Conservation (phyloP, 2,888 invertebrate genomes). For the Pseudeuparius sepicola region DNA sequence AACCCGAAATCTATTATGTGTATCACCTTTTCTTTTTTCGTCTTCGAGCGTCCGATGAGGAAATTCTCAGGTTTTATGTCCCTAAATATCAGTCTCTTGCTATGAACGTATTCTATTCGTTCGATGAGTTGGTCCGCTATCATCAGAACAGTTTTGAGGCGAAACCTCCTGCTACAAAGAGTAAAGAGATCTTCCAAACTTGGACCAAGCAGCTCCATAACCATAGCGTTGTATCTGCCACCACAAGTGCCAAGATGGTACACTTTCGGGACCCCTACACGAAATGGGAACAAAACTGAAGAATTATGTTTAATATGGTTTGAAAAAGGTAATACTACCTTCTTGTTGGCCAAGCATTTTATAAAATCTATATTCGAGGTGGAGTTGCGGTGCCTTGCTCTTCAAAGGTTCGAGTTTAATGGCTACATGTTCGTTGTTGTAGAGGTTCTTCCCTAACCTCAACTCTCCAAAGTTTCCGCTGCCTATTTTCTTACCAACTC, state of each 20-base stretch:
- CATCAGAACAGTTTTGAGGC: conserved; percentile 62
- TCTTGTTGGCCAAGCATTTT: conserved; percentile 96
- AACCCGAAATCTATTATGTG: conserved; percentile 99
- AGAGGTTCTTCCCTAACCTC: conserved; percentile 98
- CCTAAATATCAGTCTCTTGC: conserved; percentile 96
- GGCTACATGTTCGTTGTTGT: conserved; percentile 99
- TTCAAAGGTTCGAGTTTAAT: conserved; percentile 99
- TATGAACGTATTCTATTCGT: conserved; percentile 99
- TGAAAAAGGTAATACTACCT: conserved; percentile 47
- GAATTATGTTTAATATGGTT: too few relatives aligned
- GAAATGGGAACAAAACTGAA: too few relatives aligned
- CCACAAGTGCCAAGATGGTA: conserved; percentile 67
- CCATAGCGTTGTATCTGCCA: conserved; percentile 60
- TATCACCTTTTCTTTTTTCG: conserved; percentile 96
- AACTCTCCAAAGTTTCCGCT: conserved; percentile 99
- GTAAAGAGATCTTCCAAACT: conserved; percentile 66
- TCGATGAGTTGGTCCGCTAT: conserved; percentile 66
- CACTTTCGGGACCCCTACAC: conserved; percentile 60
- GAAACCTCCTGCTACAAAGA: conserved; percentile 59
- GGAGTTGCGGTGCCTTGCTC: conserved; percentile 98
- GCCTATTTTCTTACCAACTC: conserved; percentile 99
- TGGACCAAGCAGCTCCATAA: conserved; percentile 63
- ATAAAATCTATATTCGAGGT: conserved; percentile 99
- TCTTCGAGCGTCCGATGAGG: conserved; percentile 94
- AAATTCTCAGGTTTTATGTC: conserved; percentile 99